These are phyloP conservation scores for Matsumyia berberina DNA, from an alignment of 2,888 invertebrate species.

Conservation along the genomic window DNA sequence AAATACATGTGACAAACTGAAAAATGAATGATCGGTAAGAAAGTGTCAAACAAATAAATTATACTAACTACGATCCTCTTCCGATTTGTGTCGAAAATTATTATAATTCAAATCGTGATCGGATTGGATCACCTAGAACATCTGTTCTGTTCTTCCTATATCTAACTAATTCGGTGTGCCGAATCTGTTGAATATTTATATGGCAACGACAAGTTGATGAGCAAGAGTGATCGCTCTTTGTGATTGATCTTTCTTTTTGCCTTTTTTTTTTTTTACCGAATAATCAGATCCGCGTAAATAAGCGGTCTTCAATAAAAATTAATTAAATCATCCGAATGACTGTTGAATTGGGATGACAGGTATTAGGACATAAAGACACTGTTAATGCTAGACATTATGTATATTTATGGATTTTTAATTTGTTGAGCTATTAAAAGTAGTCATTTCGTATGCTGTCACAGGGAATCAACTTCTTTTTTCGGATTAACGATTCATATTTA, in stretches of 20 bases:
- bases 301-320: conserved; percentile 44
- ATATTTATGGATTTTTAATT: conserved; percentile 65
- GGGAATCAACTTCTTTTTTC: conserved; percentile 3
- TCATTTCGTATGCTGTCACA: conserved; percentile 19
- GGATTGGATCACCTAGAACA: conserved; percentile 20
- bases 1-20: background rate
- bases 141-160: background rate
- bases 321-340: conserved; percentile 47
- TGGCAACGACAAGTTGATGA: conserved; percentile 37
- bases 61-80: conserved; percentile 10
- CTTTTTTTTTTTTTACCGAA: conserved; percentile 3
- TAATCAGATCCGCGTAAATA: conserved; percentile 28
- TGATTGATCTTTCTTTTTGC: conserved; percentile 37
- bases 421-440: conserved; percentile 42
- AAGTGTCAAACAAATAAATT: background rate
- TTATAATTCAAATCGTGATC: conserved; percentile 14
- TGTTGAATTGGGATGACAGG: conserved; percentile 32
- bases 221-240: conserved; percentile 32
- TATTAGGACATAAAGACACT: conserved; percentile 44
- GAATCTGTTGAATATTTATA: conserved; percentile 62
- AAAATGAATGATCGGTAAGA: background rate
- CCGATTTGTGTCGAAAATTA: conserved; percentile 10
- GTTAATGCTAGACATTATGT: conserved; percentile 48
- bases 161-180: background rate
- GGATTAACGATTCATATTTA: conserved; percentile 26